Percentiles rank a stretch among this genome's conserved stretches.
Conservation (phyloP, 2,888 invertebrate species). For the Euplexia lucipara region DNA sequence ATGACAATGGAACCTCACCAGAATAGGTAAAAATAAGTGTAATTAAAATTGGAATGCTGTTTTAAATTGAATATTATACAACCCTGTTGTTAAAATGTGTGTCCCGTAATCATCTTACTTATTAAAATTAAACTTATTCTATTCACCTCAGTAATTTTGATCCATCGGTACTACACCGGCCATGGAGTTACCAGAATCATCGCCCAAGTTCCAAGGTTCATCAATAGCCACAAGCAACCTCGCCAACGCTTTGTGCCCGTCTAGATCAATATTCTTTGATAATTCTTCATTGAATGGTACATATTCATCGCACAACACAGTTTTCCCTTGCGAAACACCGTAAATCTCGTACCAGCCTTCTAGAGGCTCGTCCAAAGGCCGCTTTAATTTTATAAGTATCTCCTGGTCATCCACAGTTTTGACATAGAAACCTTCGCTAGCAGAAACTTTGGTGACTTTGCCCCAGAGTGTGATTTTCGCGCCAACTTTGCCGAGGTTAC, state of each 20-base stretch:
- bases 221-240: constrained; percentile 83
- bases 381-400: constrained; percentile 81
- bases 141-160: constrained; percentile 56
- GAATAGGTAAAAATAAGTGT: background rate
- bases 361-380: constrained; percentile 81
- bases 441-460: constrained; percentile 85
- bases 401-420: constrained; percentile 88
- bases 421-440: constrained; percentile 85
- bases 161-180: constrained; percentile 82
- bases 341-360: constrained; percentile 89
- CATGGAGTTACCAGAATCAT: constrained; percentile 69
- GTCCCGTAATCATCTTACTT: background rate
- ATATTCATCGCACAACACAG: constrained; percentile 86
- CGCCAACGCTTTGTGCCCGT: constrained; percentile 85
- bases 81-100: background rate
- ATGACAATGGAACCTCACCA: too few species aligned
- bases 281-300: constrained; percentile 82
- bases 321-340: constrained; percentile 86
- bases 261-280: constrained; percentile 83
- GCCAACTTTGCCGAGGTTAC: constrained; percentile 85
- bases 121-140: constrained; percentile 23
- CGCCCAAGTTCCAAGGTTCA: constrained; percentile 88
- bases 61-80: background rate
- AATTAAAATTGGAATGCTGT: constrained; percentile 12
- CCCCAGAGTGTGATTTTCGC: constrained; percentile 88